Percentiles rank a stretch among this genome's conserved stretches.
Evolutionary conservation across 2,888 invertebrate species (phyloP).

Genomic region (Cinara cedri): DNA sequence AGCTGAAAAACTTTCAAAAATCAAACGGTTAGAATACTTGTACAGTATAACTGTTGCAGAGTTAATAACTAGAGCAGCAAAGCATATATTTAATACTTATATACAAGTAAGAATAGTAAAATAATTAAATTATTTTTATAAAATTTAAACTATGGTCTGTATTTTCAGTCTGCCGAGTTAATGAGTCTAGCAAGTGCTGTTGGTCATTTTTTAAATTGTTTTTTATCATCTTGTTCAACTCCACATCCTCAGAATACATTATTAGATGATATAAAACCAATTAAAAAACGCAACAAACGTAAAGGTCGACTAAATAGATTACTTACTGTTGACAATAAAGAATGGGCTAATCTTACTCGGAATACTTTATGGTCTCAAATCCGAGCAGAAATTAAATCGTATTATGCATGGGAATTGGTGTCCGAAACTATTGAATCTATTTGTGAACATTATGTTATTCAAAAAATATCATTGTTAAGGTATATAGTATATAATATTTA

Average conservation of each 20-base stretch:
- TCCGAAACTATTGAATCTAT: slow-evolving; percentile 80
- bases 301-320: slow-evolving; percentile 67
- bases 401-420: slow-evolving; percentile 87
- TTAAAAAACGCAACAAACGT: slow-evolving; percentile 70
- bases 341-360: slow-evolving; percentile 88
- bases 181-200: slow-evolving; percentile 90
- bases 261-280: slow-evolving; percentile 70
- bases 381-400: slow-evolving; percentile 79
- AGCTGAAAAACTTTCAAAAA: slow-evolving; percentile 76
- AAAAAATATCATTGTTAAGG: slow-evolving; percentile 84
- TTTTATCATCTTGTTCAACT: slow-evolving; percentile 78
- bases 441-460: slow-evolving; percentile 78
- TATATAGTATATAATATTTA: slow-evolving; percentile 60
- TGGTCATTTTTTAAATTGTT: slow-evolving; percentile 95
- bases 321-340: slow-evolving; percentile 69
- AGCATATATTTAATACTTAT: slow-evolving; percentile 90
- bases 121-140: not conserved
- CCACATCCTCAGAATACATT: slow-evolving; percentile 71
- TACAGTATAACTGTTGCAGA: slow-evolving; percentile 91
- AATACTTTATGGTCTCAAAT: slow-evolving; percentile 88
- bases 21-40: slow-evolving; percentile 82
- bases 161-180: slow-evolving; percentile 76
- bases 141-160: slow-evolving; percentile 6
- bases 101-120: slow-evolving; percentile 71
- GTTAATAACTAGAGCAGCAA: slow-evolving; percentile 84